Evolutionary conservation across 2,888 invertebrate genomes (phyloP), one percentile per base, ranked within the genome.

Genomic region (Toxonevra muliebris): DNA sequence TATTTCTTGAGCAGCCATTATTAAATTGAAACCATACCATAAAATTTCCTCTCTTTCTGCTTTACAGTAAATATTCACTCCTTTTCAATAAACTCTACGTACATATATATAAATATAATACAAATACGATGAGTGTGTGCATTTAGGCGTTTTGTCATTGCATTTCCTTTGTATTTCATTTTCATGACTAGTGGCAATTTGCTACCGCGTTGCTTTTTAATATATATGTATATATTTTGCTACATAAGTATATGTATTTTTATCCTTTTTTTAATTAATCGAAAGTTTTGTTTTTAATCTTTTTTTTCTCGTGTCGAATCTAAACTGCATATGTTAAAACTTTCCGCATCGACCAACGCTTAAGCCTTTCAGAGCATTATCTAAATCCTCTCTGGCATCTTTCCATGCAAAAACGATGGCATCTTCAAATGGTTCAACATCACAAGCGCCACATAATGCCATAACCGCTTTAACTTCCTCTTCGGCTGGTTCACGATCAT

Each of bases 401-500:
- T 93, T 89, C 94, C 94, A 94, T 9, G 91, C 91, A 45, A 94
- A 88, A 3, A 93, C 88, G 19, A 93, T 86, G 9, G 93, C 94
- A 76, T 93, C 93, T 72, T 90, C 90, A 85, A 94, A 94, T 0
- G 94, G 94, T 79, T 94, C 94, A 0, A 88, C 84, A 19, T 90
- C 88, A 76, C 94, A 94, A 1, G 90, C 91, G 68, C 90, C 89
- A 83, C 94, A 94, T 1, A 93, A 86, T 74, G 90, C 88, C 91
- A 93, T 91, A 0, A 94, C 93, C 11, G 92, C 92, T 75, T 88
- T 90, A 0, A 94, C 94, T 83, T 94, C 94, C 42, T 91, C 93
- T 81, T 94, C 93, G 0, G 94, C 94, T 0, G 93, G 93, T 76
- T 94, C 94, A 53, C 92, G 87, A 76, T 92, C 93, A 69, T 93